These are phyloP conservation scores for Hippoglossus stenolepis DNA, from an alignment of 2,113 vertebrate genomes.

Conservation along the genomic window DNA sequence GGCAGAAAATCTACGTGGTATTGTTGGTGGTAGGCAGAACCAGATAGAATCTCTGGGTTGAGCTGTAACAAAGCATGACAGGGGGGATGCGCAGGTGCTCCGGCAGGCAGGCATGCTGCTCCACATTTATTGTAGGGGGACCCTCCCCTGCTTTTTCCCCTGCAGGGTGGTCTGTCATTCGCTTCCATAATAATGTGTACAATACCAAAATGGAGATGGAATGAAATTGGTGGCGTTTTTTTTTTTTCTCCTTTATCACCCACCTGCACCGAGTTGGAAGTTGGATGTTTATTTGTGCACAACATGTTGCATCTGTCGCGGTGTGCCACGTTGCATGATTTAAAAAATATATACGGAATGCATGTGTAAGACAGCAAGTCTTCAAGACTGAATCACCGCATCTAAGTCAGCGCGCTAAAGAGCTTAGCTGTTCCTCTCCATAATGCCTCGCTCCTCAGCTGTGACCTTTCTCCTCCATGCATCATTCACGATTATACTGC, in stretches of 20 bases:
- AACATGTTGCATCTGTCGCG: slow-evolving; percentile 23
- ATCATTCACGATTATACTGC: slow-evolving; percentile 75
- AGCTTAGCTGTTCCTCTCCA: slow-evolving; percentile 74
- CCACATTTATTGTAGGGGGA: slow-evolving; percentile 34
- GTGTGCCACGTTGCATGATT: neutral
- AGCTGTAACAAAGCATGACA: slow-evolving; percentile 49
- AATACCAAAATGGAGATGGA: slow-evolving; percentile 27
- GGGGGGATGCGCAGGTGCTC: slow-evolving; percentile 36
- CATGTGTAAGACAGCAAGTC: slow-evolving; percentile 45
- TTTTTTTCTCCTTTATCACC: slow-evolving; percentile 16
- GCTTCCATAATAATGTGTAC: slow-evolving; percentile 14
- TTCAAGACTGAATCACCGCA: slow-evolving; percentile 64
- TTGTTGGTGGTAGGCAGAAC: slow-evolving; percentile 56
- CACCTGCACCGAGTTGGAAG: slow-evolving; percentile 7
- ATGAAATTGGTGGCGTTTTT: slow-evolving; percentile 28
- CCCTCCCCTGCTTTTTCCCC: slow-evolving; percentile 34
- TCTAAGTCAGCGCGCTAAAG: slow-evolving; percentile 65
- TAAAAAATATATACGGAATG: neutral
- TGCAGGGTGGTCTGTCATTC: slow-evolving; percentile 37
- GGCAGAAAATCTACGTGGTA: slow-evolving; percentile 61
- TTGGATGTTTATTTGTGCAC: slow-evolving; percentile 29
- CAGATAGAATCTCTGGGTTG: slow-evolving; percentile 51
- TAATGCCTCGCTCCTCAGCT: slow-evolving; percentile 75
- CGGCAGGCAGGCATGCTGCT: slow-evolving; percentile 32
- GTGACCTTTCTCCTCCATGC: slow-evolving; percentile 79